Evolutionary conservation across 2,888 invertebrate genomes (phyloP), one percentile per base, ranked within the genome.

Genomic region (Diarsia mendica): DNA sequence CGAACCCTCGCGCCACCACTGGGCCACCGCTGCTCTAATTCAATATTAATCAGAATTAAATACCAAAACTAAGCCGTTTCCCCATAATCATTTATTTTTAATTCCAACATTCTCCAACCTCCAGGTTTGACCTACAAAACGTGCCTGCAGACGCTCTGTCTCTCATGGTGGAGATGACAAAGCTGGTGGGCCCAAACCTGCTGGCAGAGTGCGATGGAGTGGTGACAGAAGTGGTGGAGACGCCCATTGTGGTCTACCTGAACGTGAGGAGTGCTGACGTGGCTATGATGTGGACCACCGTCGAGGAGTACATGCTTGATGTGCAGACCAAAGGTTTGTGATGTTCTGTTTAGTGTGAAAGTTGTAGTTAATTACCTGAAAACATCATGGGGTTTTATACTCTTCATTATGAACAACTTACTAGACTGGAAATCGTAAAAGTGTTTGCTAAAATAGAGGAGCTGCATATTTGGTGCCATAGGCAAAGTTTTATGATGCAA

Each of bases 301-400:
- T 97, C 83, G 98, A 98, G 92, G 96, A 97, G 53, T 98, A 98
- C 89, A 92, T 92, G 74, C 91, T 98, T 64, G 96, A 97, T 80
- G 93, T 98, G 18, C 94, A 97, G 75, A 96, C 96, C 67, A 96
- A 96, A 94, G 97, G 97, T 97, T 74, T 28, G 83, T 76, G 23
- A 13, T 0, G 6, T 60, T 23, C 3, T 55, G 15, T 33, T 39
- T 67, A 28, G 20, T 28, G 3, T 55, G 11, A 55, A 55, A 2
- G 23, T 55, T 55, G 13, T 55, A 5, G 13, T 53, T 23, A 11
- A 23, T 23, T 55, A 53, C 4, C 53, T 53, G 53, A n/a, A 53
- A 23, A 11, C n/a, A 13, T n/a, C 11, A 23, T 10, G 13, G 6
- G 23, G 11, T 53, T 53, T n/a, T 4, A 11, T 23, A 9, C 11